These are phyloP conservation scores for Eunapius fragilis DNA, from an alignment of 37 sponge, comb jelly and placozoan species.

Conservation along the genomic window DNA sequence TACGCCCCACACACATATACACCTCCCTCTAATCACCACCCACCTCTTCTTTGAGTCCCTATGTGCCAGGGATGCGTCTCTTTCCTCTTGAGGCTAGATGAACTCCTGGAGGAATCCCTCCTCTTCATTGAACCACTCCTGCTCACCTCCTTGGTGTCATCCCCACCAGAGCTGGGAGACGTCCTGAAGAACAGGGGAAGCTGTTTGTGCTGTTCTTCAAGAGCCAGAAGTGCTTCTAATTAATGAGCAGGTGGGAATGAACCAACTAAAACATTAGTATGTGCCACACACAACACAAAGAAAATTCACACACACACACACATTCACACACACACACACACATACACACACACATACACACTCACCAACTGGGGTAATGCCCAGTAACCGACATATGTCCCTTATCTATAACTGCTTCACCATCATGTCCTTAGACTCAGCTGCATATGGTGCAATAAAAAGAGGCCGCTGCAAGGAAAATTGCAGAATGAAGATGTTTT, in stretches of 20 bases:
- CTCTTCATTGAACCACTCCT: constrained; percentile 14
- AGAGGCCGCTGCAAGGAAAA: not conserved
- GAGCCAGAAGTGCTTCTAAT: not conserved
- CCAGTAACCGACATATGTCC: not conserved
- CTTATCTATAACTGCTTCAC: constrained; percentile 6
- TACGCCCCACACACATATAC: too few relatives aligned
- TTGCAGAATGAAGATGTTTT: constrained; percentile 37
- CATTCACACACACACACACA: too few relatives aligned
- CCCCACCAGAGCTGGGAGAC: not conserved
- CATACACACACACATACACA: too few relatives aligned
- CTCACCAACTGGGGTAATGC: not conserved
- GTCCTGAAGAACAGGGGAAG: constrained; percentile 27
- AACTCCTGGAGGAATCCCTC: constrained; percentile 2
- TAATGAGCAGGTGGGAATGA: not conserved
- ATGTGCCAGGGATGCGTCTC: not conserved
- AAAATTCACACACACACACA: too few relatives aligned
- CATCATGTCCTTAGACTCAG: not conserved
- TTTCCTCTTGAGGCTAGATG: not conserved
- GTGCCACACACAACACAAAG: too few relatives aligned
- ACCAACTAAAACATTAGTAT: not conserved
- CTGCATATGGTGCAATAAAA: too few relatives aligned
- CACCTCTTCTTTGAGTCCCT: constrained; percentile 1
- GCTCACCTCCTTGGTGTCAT: not conserved
- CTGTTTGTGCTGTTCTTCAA: constrained; percentile 23
- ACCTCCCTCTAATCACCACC: too few relatives aligned